Conservation (phyloP, 2,113 vertebrate species). For the Tapirus terrestris region DNA sequence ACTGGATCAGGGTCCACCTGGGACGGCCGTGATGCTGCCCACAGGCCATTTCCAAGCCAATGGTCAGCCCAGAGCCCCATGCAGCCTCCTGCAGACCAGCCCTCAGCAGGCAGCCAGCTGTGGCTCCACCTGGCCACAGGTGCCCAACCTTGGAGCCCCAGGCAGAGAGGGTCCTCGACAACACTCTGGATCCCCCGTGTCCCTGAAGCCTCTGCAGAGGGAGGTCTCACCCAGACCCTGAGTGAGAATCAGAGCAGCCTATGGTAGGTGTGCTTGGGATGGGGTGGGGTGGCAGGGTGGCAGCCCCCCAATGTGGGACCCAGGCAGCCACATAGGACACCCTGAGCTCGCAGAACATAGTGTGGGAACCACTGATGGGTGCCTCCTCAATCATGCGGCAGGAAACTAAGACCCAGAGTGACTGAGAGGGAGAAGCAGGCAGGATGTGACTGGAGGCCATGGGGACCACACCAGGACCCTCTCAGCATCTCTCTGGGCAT, state of each 20-base stretch:
- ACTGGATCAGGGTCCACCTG: too few species aligned
- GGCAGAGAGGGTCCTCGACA: not conserved
- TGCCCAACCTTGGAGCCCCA: not conserved
- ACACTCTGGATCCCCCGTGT: not conserved
- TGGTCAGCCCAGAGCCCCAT: not conserved
- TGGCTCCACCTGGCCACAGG: rapidly evolving
- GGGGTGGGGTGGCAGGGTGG: rapidly evolving
- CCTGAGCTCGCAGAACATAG: not conserved
- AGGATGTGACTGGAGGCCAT: rapidly evolving
- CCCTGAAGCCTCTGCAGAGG: not conserved
- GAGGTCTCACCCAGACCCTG: not conserved
- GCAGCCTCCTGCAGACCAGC: not conserved
- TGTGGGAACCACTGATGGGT: not conserved
- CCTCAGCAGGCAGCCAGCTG: not conserved
- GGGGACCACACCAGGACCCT: not conserved
- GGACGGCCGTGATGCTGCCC: too few species aligned
- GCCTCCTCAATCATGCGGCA: not conserved
- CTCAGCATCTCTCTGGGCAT: not conserved
- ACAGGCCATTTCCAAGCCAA: not conserved
- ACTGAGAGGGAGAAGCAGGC: not conserved
- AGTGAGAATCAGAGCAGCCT: not conserved
- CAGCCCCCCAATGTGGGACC: not conserved
- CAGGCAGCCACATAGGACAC: not conserved
- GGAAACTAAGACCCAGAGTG: not conserved
- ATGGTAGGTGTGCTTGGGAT: not conserved